Percentiles rank a stretch among this genome's conserved stretches.
Evolutionary conservation across 2,113 vertebrate genomes (phyloP).

Genomic region (Plecotus auritus): DNA sequence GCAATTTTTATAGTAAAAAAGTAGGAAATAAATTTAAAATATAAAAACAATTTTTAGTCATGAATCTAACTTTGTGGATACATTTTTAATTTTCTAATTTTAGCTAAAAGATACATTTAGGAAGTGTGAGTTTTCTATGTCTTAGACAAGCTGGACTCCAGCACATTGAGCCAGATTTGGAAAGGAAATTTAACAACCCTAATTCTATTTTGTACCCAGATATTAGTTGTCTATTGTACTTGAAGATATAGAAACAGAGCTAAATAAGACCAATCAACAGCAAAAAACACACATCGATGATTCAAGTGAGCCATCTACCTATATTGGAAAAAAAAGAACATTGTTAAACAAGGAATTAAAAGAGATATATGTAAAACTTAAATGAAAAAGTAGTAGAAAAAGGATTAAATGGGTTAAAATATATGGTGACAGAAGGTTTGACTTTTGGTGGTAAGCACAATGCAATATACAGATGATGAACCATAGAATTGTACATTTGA

Average conservation of each 20-base stretch:
- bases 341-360: background rate
- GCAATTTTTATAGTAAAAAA: background rate
- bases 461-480: background rate
- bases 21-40: background rate
- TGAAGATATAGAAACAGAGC: background rate
- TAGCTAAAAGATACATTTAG: background rate
- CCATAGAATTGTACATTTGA: background rate
- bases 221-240: background rate
- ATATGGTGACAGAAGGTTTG: background rate
- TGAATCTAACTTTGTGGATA: background rate
- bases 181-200: background rate
- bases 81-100: constrained; percentile 1
- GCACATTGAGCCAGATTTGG: background rate
- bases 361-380: background rate
- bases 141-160: background rate
- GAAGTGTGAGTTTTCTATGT: background rate
- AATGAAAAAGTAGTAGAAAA: background rate
- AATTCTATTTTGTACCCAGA: background rate
- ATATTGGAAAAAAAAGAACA: background rate
- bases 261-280: background rate
- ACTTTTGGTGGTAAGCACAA: background rate
- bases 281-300: background rate
- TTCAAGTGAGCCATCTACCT: background rate
- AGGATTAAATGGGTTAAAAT: background rate
- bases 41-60: background rate